Conservation (phyloP, 2,888 invertebrate genomes). For the Altica lythri region DNA sequence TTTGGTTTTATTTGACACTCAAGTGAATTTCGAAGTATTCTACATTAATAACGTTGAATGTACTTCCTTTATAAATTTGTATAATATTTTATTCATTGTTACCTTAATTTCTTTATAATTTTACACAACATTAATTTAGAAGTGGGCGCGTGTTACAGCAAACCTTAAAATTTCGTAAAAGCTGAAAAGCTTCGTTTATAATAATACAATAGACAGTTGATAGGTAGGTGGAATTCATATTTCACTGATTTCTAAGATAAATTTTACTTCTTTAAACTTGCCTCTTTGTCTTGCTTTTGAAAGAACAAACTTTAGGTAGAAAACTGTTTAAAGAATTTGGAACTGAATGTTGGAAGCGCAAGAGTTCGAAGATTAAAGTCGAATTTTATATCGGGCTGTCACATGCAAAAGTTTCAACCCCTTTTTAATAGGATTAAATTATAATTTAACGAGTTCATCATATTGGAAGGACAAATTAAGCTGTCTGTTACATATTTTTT, state of each 20-base stretch:
- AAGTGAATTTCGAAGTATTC: too few relatives aligned
- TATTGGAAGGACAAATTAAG: constrained; percentile 2
- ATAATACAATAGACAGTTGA: constrained; percentile 31
- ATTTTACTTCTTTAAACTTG: constrained; percentile 33
- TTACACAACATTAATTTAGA: constrained; percentile 25
- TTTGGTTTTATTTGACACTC: background rate
- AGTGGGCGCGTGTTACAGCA: constrained; percentile 22
- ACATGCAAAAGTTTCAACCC: constrained; percentile 35
- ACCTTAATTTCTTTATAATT: constrained; percentile 15
- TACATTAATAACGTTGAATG: too few relatives aligned
- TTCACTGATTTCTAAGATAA: constrained; percentile 30
- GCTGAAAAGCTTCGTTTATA: constrained; percentile 18
- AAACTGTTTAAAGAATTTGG: constrained; percentile 28
- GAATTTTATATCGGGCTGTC: constrained; percentile 36
- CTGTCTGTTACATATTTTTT: too few relatives aligned
- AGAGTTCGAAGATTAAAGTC: constrained; percentile 35
- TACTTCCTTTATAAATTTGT: too few relatives aligned
- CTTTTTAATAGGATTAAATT: constrained; percentile 29
- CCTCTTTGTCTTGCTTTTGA: constrained; percentile 29
- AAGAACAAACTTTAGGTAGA: constrained; percentile 19
- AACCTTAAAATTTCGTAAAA: constrained; percentile 6
- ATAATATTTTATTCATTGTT: constrained; percentile 2
- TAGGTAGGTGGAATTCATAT: constrained; percentile 36
- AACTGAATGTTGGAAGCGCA: constrained; percentile 25
- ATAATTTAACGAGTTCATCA: constrained; percentile 25